A percentile compares a stretch with the other conserved stretches of the same genome.
Evolutionary conservation across 2,888 invertebrate genomes (phyloP).

Genomic region (Exephanes ischioxanthus): DNA sequence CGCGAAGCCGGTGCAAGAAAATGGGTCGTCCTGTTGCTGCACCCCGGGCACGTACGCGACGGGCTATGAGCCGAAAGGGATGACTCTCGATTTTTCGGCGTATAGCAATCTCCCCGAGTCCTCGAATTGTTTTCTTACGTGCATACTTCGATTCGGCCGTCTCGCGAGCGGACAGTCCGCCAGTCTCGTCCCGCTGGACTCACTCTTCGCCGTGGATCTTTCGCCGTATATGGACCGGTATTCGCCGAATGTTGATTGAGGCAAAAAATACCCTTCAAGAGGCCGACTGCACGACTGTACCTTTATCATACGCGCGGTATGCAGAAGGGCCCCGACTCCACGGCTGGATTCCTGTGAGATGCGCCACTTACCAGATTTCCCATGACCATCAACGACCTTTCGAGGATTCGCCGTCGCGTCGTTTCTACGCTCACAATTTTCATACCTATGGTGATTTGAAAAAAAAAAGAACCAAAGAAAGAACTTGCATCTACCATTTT

Average conservation of each 20-base stretch:
- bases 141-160: slow-evolving; percentile 58
- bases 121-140: slow-evolving; percentile 50
- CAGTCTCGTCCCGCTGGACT: background rate
- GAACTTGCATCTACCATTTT: background rate
- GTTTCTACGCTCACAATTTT: background rate
- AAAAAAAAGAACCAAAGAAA: background rate
- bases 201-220: slow-evolving; percentile 56
- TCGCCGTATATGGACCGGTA: slow-evolving; percentile 80
- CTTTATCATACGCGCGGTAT: slow-evolving; percentile 11
- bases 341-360: slow-evolving; percentile 28
- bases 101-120: slow-evolving; percentile 38
- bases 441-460: background rate
- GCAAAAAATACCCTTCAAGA: slow-evolving; percentile 66
- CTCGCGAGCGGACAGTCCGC: slow-evolving; percentile 11
- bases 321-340: slow-evolving; percentile 32
- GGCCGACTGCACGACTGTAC: slow-evolving; percentile 36
- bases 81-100: slow-evolving; percentile 59
- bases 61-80: slow-evolving; percentile 41
- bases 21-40: background rate
- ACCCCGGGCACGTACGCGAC: slow-evolving; percentile 27
- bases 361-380: slow-evolving; percentile 35
- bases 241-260: slow-evolving; percentile 76
- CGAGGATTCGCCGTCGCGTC: background rate
- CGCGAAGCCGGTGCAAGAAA: background rate
- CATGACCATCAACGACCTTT: slow-evolving; percentile 33